Evolutionary conservation across 2,797 vertebrate genomes (phyloP), one percentile per base, ranked within the genome.

Genomic region (Chrysocyon brachyurus): DNA sequence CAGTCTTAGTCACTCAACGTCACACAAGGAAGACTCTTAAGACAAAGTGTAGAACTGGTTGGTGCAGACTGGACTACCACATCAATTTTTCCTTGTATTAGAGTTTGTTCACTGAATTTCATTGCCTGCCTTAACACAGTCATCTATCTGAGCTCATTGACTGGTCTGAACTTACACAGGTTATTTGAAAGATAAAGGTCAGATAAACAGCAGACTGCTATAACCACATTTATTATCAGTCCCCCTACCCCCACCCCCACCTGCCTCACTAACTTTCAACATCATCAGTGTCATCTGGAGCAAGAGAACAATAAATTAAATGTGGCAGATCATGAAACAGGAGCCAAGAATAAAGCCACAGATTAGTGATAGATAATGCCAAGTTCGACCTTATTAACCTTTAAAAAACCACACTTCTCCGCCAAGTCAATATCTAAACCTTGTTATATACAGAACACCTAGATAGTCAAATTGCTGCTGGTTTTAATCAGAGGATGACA

Each of bases 171-270:
- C 98, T 98, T 98, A 97, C 95, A 97, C 92, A 97, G 97, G 96
- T 97, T 98, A 97, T 98, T 98, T 98, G 97, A 98, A 98, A 98
- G 94, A 97, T 97, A 98, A 98, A 98, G 98, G 98, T 98, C 98
- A 98, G 94, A 94, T 96, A 96, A 83, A 97, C 49, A 96, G 6
- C 84, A 98, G 83, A 57, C 88, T 92, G 64, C 78, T 89, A 90
- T 83, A 98, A 73, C 86, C 22, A 10, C 92, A 94, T 97, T 98
- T 98, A 98, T 98, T 98, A 98, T 97, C 63, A 78, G 90, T 75
- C 28, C 8, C 4, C 40, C 46, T 16, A 2, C 4, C 26, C 17
- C 57, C 22, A 10, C 19, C 59, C 72, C 31, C 2, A 85, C 40
- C 59, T 28, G 54, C 28, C 33, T 64, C 40, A 8, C 89, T 94